Evolutionary conservation across 2,797 vertebrate species (phyloP), one percentile per base, ranked within the genome.

Genomic region (Prionace glauca): DNA sequence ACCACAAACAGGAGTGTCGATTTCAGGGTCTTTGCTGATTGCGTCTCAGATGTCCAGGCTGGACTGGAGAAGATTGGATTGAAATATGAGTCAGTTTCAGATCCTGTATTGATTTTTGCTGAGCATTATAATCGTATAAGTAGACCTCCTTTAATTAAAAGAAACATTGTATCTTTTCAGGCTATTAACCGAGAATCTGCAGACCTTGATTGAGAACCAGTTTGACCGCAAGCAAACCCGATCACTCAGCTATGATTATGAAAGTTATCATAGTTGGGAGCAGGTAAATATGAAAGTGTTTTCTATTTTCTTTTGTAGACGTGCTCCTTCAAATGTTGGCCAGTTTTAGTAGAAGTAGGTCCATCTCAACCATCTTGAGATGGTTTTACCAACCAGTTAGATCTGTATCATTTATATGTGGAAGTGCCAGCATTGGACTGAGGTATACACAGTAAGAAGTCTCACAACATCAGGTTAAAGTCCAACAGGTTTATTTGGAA

Each of bases 251-350:
- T 77, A 97, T 16, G 98, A 96, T 96, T 11, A 97, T 92, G 98
- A 99, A 97, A 98, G 97, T 96, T 99, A 99, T 96, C 97, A 97
- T 67, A 98, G 98, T 96, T 99, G 99, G 98, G 99, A 99, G 97
- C 96, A 5, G 41, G 99, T 98, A 98, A 97, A 77, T 97, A 95
- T 97, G 96, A 95, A 99, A 99, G 98, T 69, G 97, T 84, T 29
- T 29, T 65, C 29, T 3, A 18, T 5, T 14, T 10, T n/a, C 72
- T 26, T 50, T 65, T 91, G 0, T 18, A 56, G 56, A n/a, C 7
- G 32, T 91, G 56, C 14, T 29, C 50, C 12, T 50, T 60, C 10
- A 16, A 50, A 60, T 0, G 10, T 56, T 32, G 60, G 86, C 24
- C 56, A 88, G 86, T 32, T 24, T 26, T 87, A 26, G 36, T 18